Conservation (phyloP, 2,888 invertebrate genomes). For the Mythimna impura region DNA sequence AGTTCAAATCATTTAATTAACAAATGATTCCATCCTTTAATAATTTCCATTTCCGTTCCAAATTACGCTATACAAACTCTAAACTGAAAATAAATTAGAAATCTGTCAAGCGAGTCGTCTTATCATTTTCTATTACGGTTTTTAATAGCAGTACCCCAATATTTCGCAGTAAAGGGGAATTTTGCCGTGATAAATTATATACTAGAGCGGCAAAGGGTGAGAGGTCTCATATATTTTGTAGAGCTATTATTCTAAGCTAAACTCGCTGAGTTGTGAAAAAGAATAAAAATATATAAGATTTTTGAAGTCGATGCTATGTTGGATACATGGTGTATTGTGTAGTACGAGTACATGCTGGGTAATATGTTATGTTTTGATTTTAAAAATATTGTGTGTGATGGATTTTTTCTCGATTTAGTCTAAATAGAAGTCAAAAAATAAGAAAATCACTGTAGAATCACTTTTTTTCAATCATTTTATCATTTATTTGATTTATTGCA, state of each 20-base stretch:
- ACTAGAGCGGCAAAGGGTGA: slow-evolving; percentile 48
- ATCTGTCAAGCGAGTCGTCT: slow-evolving; percentile 52
- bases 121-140: slow-evolving; percentile 49
- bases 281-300: slow-evolving; percentile 50
- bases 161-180: slow-evolving; percentile 42
- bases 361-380: slow-evolving; percentile 12
- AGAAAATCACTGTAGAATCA: neutral
- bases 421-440: neutral
- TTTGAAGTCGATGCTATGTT: slow-evolving; percentile 43
- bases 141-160: slow-evolving; percentile 46
- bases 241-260: slow-evolving; percentile 59
- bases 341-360: slow-evolving; percentile 13
- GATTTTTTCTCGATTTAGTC: too few relatives aligned
- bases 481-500: too few relatives aligned
- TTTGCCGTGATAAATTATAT: slow-evolving; percentile 62
- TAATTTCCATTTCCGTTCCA: slow-evolving; percentile 21
- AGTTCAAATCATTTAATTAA: slow-evolving; percentile 5
- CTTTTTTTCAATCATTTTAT: neutral
- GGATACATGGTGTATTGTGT: slow-evolving; percentile 15
- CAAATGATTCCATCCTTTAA: slow-evolving; percentile 5
- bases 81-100: slow-evolving; percentile 51
- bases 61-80: slow-evolving; percentile 43
- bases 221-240: slow-evolving; percentile 61
- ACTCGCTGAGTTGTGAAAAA: slow-evolving; percentile 58
- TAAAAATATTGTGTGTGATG: neutral